Conservation (phyloP, 2,888 invertebrate species). For the Euplagia quadripunctaria region DNA sequence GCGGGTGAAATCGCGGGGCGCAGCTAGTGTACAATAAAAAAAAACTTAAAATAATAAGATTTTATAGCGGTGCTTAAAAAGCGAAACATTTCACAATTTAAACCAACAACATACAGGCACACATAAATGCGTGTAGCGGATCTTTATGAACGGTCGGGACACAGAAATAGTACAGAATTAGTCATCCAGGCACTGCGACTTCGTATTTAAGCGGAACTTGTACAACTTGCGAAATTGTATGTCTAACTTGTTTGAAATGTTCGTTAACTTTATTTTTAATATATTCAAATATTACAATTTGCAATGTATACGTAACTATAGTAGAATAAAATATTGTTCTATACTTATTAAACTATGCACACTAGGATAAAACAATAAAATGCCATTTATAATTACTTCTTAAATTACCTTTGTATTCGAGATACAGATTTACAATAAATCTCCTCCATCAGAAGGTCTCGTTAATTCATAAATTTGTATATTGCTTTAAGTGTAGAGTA, state of each 20-base stretch:
- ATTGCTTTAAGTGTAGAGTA: background rate
- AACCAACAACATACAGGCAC: constrained; percentile 37
- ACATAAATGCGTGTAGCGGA: constrained; percentile 26
- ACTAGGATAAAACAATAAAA: too few species aligned
- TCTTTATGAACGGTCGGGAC: constrained; percentile 50
- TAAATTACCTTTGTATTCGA: background rate
- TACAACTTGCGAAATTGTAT: constrained; percentile 34
- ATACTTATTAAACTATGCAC: too few species aligned
- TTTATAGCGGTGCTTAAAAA: background rate
- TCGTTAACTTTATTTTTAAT: background rate
- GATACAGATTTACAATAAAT: background rate
- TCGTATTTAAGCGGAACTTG: constrained; percentile 34
- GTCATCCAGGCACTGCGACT: constrained; percentile 57
- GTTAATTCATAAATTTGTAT: background rate
- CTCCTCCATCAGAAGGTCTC: background rate
- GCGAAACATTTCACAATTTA: constrained; percentile 24
- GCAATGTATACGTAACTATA: too few species aligned
- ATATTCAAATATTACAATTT: background rate
- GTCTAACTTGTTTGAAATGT: constrained; percentile 2
- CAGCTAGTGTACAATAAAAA: too few species aligned
- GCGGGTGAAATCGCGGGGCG: too few species aligned
- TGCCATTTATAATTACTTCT: too few species aligned
- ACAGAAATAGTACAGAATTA: constrained; percentile 72
- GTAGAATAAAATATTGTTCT: too few species aligned
- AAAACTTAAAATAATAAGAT: background rate